Conservation (phyloP, 2,888 invertebrate genomes). For the Cetonia aurata region DNA sequence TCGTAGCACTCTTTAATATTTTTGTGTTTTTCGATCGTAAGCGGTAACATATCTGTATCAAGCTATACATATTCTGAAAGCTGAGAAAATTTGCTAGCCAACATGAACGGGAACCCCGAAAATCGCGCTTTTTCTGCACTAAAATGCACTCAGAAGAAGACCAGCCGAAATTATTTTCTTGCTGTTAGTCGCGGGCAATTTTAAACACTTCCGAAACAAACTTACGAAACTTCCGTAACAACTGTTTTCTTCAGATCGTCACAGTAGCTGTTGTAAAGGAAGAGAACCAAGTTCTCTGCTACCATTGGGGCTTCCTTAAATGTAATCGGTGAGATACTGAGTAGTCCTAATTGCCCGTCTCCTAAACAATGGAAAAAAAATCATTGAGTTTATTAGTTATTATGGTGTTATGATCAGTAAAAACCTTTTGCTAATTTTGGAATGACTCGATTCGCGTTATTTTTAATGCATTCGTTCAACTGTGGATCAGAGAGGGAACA, state of each 20-base stretch:
- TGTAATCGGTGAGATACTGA: constrained; percentile 7
- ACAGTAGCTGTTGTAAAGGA: not conserved
- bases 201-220: not conserved
- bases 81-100: no score
- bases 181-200: no score
- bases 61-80: no score
- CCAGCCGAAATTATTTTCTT: no score
- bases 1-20: no score
- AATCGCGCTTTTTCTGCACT: no score
- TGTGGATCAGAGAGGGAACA: constrained; percentile 34
- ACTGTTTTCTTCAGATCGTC: constrained; percentile 17
- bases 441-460: constrained; percentile 6
- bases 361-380: not conserved
- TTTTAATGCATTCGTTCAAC: constrained; percentile 21
- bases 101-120: no score
- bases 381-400: not conserved
- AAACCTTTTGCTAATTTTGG: constrained; percentile 9
- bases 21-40: no score
- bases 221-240: constrained; percentile 11
- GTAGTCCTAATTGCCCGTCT: constrained; percentile 9
- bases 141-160: no score
- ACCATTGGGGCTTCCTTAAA: not conserved
- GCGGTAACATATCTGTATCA: no score
- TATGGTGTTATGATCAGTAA: not conserved
- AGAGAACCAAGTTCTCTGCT: not conserved